These are phyloP conservation scores for Dynastes maya DNA, from an alignment of 2,888 invertebrate species.

Conservation along the genomic window DNA sequence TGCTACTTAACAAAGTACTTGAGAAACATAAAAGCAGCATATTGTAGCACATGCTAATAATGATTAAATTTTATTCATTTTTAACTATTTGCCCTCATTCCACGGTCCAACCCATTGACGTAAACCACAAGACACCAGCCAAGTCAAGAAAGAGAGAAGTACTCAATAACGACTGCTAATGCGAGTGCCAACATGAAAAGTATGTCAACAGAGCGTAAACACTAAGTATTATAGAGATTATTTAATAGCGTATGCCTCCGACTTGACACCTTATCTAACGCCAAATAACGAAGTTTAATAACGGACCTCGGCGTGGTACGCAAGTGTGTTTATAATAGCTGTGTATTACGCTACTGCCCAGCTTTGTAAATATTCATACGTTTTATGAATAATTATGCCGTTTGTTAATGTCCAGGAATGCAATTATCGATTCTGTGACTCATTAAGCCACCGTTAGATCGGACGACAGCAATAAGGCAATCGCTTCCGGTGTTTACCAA, in stretches of 20 bases:
- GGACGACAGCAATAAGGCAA: constrained; percentile 6
- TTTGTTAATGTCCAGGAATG: constrained; percentile 28
- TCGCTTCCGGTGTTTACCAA: constrained; percentile 22
- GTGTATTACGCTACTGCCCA: constrained; percentile 19
- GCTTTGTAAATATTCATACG: constrained; percentile 2
- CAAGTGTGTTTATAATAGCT: neutral
- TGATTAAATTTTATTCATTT: neutral
- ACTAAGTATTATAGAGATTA: constrained; percentile 23
- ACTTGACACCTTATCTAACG: constrained; percentile 27
- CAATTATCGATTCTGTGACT: neutral
- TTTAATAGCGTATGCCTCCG: constrained; percentile 27
- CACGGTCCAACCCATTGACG: constrained; percentile 9
- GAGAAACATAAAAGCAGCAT: too few species aligned
- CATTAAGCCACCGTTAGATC: constrained; percentile 25
- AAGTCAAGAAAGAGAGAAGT: neutral
- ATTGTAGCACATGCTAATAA: neutral
- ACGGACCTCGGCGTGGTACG: constrained; percentile 1
- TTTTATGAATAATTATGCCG: constrained; percentile 35
- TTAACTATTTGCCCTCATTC: constrained; percentile 11
- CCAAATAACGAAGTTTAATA: constrained; percentile 31
- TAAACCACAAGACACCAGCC: neutral
- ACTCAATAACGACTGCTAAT: constrained; percentile 13
- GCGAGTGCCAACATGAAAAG: constrained; percentile 3
- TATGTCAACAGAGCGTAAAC: constrained; percentile 29
- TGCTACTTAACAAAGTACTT: too few species aligned